These are phyloP conservation scores for Standfussiana lucernea DNA, from an alignment of 2,888 invertebrate species.

Conservation along the genomic window DNA sequence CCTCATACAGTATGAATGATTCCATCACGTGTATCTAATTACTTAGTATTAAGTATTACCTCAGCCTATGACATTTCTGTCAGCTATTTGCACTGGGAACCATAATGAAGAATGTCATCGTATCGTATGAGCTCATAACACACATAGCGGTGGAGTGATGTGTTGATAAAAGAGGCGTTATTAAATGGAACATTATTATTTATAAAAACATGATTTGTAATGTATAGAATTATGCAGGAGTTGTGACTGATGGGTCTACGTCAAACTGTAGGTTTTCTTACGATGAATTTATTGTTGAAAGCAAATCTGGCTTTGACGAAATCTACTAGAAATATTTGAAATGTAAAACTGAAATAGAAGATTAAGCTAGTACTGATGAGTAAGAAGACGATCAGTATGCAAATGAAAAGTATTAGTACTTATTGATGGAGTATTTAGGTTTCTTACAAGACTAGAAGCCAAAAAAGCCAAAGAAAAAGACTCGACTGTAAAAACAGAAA, in stretches of 20 bases:
- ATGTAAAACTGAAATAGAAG: not conserved
- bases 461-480: not conserved
- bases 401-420: not conserved
- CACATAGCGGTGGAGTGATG: conserved; percentile 42
- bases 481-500: not conserved
- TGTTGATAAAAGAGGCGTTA: conserved; percentile 53
- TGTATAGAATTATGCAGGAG: not conserved
- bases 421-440: not conserved
- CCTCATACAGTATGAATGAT: conserved; percentile 19
- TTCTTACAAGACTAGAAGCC: not conserved
- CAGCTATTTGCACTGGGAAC: conserved; percentile 69
- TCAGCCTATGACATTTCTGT: conserved; percentile 61
- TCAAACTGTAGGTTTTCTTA: not conserved
- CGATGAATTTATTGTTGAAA: not conserved
- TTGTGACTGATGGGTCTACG: conserved; percentile 2
- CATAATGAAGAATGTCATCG: conserved; percentile 62
- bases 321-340: not conserved
- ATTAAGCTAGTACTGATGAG: not conserved
- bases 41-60: conserved; percentile 43
- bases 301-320: not conserved
- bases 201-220: conserved; percentile 22
- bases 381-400: not conserved
- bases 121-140: conserved; percentile 54
- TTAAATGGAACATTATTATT: conserved; percentile 29
- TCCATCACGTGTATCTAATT: conserved; percentile 57